Base-by-base conservation (phyloP, 2,888 invertebrate genomes). In the Oxytorus armatus region DNA sequence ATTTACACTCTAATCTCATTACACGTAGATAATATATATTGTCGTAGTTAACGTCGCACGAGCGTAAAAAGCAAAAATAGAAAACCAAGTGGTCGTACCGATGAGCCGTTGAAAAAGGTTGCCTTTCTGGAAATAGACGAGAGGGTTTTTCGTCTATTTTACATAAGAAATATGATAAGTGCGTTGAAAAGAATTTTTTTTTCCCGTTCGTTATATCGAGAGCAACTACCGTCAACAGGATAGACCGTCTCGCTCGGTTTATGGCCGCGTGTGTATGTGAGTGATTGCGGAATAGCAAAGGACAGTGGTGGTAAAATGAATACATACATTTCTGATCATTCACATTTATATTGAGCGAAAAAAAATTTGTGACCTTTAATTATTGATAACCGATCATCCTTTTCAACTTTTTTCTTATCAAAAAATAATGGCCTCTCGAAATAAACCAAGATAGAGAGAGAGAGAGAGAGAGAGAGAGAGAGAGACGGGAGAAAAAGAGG, bases 11-110 rank as follows among this genome's bases (percentile, higher is more conserved):
- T 16, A 14, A 36, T 53, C 23, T 77, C 47, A 69, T 70, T 63
- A 55, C 33, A 44, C 23, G 39, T 23, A 42, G 44, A 55, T 69
- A 63, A 77, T 69, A 70, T 57, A 69, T 61, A 63, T 59, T n/a
- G 36, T 49, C 69, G 76, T 69, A 77, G 76, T 53, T 53, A 69
- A 51, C 16, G 53, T n/a, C n/a, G n/a, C n/a, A n/a, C n/a, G n/a
- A n/a, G n/a, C n/a, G n/a, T n/a, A n/a, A n/a, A 75, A 49, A 25
- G n/a, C 29, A 39, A 39, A 39, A 59, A 39, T 16, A 59, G 18
- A 39, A 59, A 3, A 21, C 51, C 4, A 59, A 5, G 5, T 14
- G n/a, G n/a, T n/a, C n/a, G n/a, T n/a, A n/a, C n/a, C n/a, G n/a
- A n/a, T n/a, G n/a, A n/a, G n/a, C n/a, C n/a, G 16, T 16, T 3